Evolutionary conservation across 2,797 vertebrate species (phyloP).

Genomic region (Artibeus lituratus): DNA sequence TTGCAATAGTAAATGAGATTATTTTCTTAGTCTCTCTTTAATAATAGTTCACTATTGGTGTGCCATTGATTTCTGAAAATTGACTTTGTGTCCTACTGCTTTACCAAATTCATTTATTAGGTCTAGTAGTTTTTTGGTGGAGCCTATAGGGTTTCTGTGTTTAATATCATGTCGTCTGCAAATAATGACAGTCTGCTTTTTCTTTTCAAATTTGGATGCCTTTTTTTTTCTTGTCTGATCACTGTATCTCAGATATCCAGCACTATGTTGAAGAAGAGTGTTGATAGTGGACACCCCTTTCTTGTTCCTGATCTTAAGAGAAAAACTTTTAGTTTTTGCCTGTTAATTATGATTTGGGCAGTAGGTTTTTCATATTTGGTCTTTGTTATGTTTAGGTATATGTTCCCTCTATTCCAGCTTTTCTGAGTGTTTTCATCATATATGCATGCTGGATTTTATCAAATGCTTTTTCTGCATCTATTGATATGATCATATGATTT

Average conservation of each 20-base stretch:
- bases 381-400: too few relatives aligned
- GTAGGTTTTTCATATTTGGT: neutral
- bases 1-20: neutral
- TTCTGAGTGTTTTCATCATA: too few relatives aligned
- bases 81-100: neutral
- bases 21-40: neutral
- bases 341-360: neutral
- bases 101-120: neutral
- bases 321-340: neutral
- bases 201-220: neutral
- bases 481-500: too few relatives aligned
- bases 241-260: neutral
- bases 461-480: too few relatives aligned
- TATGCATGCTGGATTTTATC: too few relatives aligned
- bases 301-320: neutral
- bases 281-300: neutral
- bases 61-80: neutral
- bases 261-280: neutral
- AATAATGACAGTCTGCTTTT: neutral
- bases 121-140: neutral
- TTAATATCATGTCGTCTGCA: neutral
- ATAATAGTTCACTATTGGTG: neutral
- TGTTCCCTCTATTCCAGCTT: too few relatives aligned
- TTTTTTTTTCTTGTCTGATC: neutral
- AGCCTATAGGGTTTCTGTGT: neutral